A percentile compares a stretch with the other conserved stretches of the same genome.
phyloP scores from a whole-genome alignment of 2,113 vertebrate species.

The Spilogale gracilis region DNA sequence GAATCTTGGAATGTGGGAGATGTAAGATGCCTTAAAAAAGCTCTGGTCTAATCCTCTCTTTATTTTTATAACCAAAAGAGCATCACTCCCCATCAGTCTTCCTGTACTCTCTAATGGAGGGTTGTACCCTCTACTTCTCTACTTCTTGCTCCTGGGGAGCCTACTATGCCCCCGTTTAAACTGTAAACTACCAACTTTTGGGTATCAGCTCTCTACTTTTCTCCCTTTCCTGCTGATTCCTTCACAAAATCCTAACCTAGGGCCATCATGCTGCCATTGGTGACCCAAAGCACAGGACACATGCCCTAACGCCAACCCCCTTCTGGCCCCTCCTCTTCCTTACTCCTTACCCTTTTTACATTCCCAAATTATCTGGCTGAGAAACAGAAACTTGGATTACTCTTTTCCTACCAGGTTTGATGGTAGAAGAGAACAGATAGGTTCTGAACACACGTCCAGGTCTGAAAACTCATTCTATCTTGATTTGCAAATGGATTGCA shows the following conservation, averaged over 20 bases:
- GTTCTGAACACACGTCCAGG: not conserved
- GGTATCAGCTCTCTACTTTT: not conserved
- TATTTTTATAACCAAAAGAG: not conserved
- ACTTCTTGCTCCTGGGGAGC: not conserved
- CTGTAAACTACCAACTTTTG: not conserved
- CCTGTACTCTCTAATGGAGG: not conserved
- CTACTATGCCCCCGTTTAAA: not conserved
- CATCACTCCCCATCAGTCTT: not conserved
- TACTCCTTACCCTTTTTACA: not conserved
- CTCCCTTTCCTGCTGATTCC: not conserved
- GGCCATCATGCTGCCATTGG: no score
- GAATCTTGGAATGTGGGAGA: not conserved
- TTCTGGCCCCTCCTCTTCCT: not conserved
- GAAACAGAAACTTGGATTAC: not conserved
- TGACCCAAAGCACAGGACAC: not conserved
- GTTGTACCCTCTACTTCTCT: not conserved
- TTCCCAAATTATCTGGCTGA: not conserved
- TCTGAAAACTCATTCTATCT: slow-evolving; percentile 2
- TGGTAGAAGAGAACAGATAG: not conserved
- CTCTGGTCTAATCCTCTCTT: not conserved
- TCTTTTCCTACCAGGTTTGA: not conserved
- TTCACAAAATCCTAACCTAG: not conserved
- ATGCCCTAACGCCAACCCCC: not conserved
- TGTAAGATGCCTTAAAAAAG: not conserved
- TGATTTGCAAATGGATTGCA: slow-evolving; percentile 30